Base-by-base conservation (phyloP, 2,113 vertebrate species). In the Noctilio leporinus region DNA sequence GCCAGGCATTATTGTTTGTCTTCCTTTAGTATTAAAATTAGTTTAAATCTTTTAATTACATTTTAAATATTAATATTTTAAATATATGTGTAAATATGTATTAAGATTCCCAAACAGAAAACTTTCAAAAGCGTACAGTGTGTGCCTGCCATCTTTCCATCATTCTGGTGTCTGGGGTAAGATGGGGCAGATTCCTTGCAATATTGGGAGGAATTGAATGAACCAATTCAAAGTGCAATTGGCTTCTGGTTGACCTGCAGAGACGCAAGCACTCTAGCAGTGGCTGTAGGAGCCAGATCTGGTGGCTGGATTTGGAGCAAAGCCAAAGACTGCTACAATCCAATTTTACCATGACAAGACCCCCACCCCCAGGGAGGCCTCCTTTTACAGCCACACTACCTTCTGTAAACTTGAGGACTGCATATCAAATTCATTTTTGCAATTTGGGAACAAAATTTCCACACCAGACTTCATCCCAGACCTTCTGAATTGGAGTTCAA, bases 61-160 rank as follows among this genome's bases (percentile, higher is more conserved):
- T 97, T 96, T 97, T 96, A 97, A 96, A 97, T 97, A 97, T 97
- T 97, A 90, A 96, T 95, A 96, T 94, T 96, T 96, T 96, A 96
- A 91, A 82, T 91, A 89, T 88, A 92, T n/a, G 72, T 89, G 95
- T 89, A 96, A 95, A 96, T 94, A 95, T 0, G 22, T 72, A 91
- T 88, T 93, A 78, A 82, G 62, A 72, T n/a, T 87, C 90, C 92
- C 93, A 82, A 51, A 92, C 35, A 93, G 93, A 87, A 83, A 89
- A 45, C 40, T 93, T 88, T 57, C 10, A 5, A 87, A 59, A 45
- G 28, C 5, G 20, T 15, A 5, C n/a, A 28, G 43, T 10, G 10
- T 26, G 33, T 5, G 38, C 24, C 40, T 33, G 22, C 38, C 20
- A 7, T 45, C 16, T 22, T 15, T 4, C 7, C 7, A 14, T 33